Evolutionary conservation across 1,140 invertebrate genomes (phyloP), one percentile per base, ranked within the genome.

Genomic region (Ptiloglossa arizonensis): DNA sequence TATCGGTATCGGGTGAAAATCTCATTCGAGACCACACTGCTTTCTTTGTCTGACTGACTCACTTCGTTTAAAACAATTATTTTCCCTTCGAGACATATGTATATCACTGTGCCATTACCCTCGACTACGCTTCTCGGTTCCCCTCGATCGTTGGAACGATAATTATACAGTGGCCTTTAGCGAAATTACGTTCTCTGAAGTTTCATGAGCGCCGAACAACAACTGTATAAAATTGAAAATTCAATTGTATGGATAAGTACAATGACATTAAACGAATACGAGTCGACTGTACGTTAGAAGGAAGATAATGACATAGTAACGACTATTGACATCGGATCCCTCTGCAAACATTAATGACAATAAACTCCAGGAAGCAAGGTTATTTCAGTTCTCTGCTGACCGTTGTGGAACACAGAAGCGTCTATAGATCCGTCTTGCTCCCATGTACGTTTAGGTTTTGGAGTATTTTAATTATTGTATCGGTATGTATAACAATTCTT

Each of bases 321-420:
- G 38, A 24, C 59, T 41, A n/a, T 11, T 15, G 11, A 56, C 24
- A 8, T 19, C 5, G 32, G 19, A 13, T 13, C 35, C 73, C 41
- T 48, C 27, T 0, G 22, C 32, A 44, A 66, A 44, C 57, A 68
- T 75, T 19, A 75, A 75, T 68, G 59, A 75, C 9, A 15, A 69
- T 76, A 46, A 68, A 68, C 52, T 8, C 8, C 8, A 6, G 32
- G 5, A 19, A 4, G 24, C 1, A 13, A 48, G 6, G 13, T 5
- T 17, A 22, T 6, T 11, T 22, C 44, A 76, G 54, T 76, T 2
- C 2, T 1, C 27, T 19, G 32, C 15, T 2, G 8, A 6, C 66
- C 11, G 44, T 24, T 11, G 24, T 1, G 13, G 5, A 17, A n/a
- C 2, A 17, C 17, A n/a, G 29, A n/a, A 19, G 44, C 2, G 19